Base-by-base conservation (phyloP, 2,113 vertebrate genomes). In the Pipa parva region DNA sequence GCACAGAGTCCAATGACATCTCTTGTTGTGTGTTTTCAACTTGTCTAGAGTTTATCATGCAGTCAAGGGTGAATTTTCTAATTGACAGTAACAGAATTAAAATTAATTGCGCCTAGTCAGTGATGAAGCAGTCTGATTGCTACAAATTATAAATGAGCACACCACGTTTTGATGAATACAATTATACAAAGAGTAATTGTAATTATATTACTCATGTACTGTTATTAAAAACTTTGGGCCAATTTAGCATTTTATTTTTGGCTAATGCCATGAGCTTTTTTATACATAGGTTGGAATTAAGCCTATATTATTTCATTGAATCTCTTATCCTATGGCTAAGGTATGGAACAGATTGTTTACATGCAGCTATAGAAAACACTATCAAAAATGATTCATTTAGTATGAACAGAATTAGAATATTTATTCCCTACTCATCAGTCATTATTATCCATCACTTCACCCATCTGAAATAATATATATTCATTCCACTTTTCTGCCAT, bases 131-230 rank as follows among this genome's bases (percentile, higher is more conserved):
- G 52, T 18, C 52, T 56, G 52, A 54, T 54, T 54, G 50, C 50
- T 27, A 27, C 50, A 54, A 54, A 26, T 54, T 27, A 56, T 56
- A 56, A 29, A 56, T 31, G 3, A 29, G 52, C 52, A 15, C 52
- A 56, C 52, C 15, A 56, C 17, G 1, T 24, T 31, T 31, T 31
- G 27, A 56, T 79, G 45, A 60, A 17, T 75, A 59, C 20, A 28
- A 72, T 76, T 74, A 51, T 80, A 37, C 64, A 59, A 79, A 71
- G 63, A 59, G 57, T 77, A 72, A 71, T 45, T 72, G 27, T 71
- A 49, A 75, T 84, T 76, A 54, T 42, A 42, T 54, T 28, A 18
- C 27, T 63, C 18, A n/a, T 49, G 24, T 42, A 20, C 5, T 7
- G 45, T 11, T 22, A 31, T 26, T 4, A 29, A 22, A 15, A 26